Evolutionary conservation across 2,797 vertebrate genomes (phyloP).

Genomic region (Antennarius maculatus): DNA sequence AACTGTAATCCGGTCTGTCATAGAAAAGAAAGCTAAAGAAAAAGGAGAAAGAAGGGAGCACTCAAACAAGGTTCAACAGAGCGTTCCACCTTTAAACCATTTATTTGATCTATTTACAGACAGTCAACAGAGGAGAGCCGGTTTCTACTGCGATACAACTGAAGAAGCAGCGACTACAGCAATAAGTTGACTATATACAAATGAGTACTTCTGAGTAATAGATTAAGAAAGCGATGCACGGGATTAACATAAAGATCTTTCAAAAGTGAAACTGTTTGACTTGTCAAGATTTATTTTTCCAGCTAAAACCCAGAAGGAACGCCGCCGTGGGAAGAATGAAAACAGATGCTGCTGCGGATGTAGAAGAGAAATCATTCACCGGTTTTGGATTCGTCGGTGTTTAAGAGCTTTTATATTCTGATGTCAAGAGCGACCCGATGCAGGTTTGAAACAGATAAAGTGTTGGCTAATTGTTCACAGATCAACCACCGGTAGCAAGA

Average conservation of each 20-base stretch:
- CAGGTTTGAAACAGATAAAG: conserved; percentile 4
- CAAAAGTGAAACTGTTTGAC: conserved; percentile 30
- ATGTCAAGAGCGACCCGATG: conserved; percentile 39
- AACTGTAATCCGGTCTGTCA: background rate
- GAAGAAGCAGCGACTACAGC: conserved; percentile 59
- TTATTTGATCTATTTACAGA: conserved; percentile 84
- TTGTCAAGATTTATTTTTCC: conserved; percentile 38
- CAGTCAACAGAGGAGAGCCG: conserved; percentile 66
- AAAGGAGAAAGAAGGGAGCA: conserved; percentile 38
- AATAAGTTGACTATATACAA: conserved; percentile 76
- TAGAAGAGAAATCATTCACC: conserved; percentile 21
- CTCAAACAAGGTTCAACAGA: conserved; percentile 48
- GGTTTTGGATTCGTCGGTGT: conserved; percentile 22
- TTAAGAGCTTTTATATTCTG: conserved; percentile 10
- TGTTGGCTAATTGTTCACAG: conserved; percentile 11
- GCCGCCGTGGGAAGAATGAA: conserved; percentile 32
- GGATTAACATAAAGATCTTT: conserved; percentile 48
- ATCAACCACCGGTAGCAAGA: conserved; percentile 8
- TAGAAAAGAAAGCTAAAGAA: background rate
- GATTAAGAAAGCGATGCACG: conserved; percentile 55
- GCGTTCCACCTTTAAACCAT: conserved; percentile 72
- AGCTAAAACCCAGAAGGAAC: conserved; percentile 29
- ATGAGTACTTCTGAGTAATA: conserved; percentile 73
- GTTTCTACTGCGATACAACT: conserved; percentile 58
- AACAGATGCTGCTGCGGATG: conserved; percentile 18